These are phyloP conservation scores for Myotis vivesi DNA, from an alignment of 2,797 vertebrate genomes.

Conservation along the genomic window DNA sequence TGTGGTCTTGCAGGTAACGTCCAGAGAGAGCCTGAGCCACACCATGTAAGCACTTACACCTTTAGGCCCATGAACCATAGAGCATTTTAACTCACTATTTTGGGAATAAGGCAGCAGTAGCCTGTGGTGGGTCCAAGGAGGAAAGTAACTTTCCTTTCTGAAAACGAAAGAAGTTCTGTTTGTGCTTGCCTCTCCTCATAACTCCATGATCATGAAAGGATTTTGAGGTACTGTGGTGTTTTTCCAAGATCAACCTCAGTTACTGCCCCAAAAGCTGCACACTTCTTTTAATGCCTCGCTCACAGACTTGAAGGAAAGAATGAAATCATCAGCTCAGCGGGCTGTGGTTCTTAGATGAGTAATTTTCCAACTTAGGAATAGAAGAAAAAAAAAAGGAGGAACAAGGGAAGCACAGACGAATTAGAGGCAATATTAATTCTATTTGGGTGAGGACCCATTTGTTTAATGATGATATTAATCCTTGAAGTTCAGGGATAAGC, in stretches of 20 bases:
- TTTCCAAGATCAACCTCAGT: background rate
- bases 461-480: background rate
- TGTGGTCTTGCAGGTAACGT: background rate
- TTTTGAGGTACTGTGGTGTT: background rate
- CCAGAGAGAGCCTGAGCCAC: background rate
- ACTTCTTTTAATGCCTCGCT: background rate
- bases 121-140: background rate
- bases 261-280: background rate
- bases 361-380: slow-evolving; percentile 3
- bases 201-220: background rate
- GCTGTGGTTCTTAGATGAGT: background rate
- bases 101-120: background rate
- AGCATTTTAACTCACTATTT: background rate
- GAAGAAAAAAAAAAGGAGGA: background rate
- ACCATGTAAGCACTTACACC: background rate
- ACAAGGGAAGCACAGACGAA: background rate
- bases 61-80: background rate
- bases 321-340: background rate
- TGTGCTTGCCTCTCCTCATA: background rate
- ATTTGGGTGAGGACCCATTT: background rate
- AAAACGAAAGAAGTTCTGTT: background rate
- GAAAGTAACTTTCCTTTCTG: background rate
- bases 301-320: background rate
- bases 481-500: background rate
- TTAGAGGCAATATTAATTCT: background rate